phyloP scores from a whole-genome alignment of 2,888 invertebrate species.

The Troides oblongomaculatus region DNA sequence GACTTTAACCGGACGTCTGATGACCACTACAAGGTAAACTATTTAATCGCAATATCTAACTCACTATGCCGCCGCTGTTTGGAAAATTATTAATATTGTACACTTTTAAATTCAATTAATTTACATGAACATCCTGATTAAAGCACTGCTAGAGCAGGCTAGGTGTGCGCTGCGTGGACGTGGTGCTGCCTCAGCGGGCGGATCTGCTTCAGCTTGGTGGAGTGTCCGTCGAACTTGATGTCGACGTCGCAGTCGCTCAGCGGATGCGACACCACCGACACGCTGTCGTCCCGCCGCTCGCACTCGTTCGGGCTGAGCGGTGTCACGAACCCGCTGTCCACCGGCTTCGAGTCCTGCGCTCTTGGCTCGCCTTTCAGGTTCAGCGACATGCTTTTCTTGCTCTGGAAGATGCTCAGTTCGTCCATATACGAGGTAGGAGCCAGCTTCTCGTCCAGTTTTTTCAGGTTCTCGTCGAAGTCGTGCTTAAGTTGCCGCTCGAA shows the following conservation, averaged over 20 bases:
- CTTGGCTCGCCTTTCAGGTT: constrained; percentile 54
- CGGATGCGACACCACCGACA: constrained; percentile 82
- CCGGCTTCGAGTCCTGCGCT: constrained; percentile 38
- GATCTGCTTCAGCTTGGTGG: constrained; percentile 88
- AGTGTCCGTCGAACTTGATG: constrained; percentile 88
- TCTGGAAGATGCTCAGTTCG: constrained; percentile 59
- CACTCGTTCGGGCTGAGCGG: constrained; percentile 79
- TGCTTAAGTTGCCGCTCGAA: constrained; percentile 72
- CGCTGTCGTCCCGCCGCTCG: constrained; percentile 62
- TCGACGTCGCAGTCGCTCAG: constrained; percentile 89
- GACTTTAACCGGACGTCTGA: too few species aligned
- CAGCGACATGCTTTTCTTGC: constrained; percentile 62
- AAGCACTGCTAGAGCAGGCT: too few species aligned
- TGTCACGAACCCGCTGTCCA: constrained; percentile 84
- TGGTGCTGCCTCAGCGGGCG: constrained; percentile 63
- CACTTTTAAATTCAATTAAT: too few species aligned
- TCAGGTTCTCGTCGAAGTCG: constrained; percentile 71
- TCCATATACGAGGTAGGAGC: constrained; percentile 51
- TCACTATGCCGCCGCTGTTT: too few species aligned
- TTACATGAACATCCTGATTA: too few species aligned
- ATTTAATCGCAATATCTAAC: too few species aligned
- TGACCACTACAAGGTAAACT: too few species aligned
- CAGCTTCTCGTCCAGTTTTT: constrained; percentile 57
- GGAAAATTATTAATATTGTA: too few species aligned
- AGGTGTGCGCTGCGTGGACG: background rate